phyloP scores from a whole-genome alignment of 2,888 invertebrate species.

The Cepaea hortensis region DNA sequence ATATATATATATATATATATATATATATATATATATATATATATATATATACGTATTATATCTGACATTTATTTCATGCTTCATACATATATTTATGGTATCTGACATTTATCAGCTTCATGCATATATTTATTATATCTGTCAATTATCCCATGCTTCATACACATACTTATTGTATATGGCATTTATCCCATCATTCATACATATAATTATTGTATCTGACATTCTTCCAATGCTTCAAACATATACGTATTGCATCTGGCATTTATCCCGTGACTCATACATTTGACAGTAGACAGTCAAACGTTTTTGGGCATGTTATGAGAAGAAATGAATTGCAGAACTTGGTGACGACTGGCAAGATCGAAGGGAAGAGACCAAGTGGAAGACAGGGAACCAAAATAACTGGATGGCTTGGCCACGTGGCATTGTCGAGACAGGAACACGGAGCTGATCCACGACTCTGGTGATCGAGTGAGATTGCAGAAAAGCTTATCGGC shows the following conservation, averaged over 20 bases:
- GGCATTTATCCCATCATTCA: not conserved
- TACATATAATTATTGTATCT: not conserved
- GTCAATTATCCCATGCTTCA: not conserved
- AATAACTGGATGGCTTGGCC: too few relatives aligned
- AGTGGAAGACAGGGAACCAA: too few relatives aligned
- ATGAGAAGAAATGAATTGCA: too few relatives aligned
- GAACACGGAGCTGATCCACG: too few relatives aligned
- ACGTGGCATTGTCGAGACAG: too few relatives aligned
- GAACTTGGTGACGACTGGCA: too few relatives aligned
- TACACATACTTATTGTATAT: not conserved
- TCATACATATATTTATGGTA: not conserved
- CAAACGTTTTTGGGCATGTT: too few relatives aligned
- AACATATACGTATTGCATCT: not conserved
- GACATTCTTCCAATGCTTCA: not conserved
- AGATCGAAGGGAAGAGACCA: too few relatives aligned
- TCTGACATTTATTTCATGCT: not conserved
- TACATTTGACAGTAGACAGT: too few relatives aligned
- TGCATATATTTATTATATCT: not conserved
- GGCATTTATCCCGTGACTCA: not conserved
- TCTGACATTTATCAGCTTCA: not conserved
- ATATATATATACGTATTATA: not conserved
- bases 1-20: not conserved
- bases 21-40: not conserved
- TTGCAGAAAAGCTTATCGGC: too few relatives aligned
- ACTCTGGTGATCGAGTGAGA: too few relatives aligned